phyloP scores from a whole-genome alignment of 2,797 vertebrate species.

The Lacerta bilineata region DNA sequence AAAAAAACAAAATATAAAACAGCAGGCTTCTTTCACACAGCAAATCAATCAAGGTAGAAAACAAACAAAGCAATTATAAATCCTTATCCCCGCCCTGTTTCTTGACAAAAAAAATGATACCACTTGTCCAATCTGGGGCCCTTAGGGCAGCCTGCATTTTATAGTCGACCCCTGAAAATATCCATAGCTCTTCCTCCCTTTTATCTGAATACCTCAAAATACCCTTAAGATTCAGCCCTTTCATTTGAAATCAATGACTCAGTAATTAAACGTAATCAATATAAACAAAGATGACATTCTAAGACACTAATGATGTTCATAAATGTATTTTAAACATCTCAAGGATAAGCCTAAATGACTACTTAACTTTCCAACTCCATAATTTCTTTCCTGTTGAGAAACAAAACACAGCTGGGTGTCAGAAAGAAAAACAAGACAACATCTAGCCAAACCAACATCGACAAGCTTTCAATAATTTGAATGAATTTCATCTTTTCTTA shows the following conservation, averaged over 20 bases:
- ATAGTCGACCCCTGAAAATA: background rate
- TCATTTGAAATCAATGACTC: constrained; percentile 54
- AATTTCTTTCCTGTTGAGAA: constrained; percentile 45
- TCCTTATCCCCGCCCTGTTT: background rate
- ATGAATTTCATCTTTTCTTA: constrained; percentile 30
- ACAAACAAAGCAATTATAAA: background rate
- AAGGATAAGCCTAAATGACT: constrained; percentile 67
- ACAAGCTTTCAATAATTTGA: constrained; percentile 45
- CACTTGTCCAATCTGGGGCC: background rate
- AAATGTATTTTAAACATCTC: constrained; percentile 56
- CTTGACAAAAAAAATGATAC: background rate
- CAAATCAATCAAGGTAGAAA: background rate
- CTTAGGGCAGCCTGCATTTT: background rate
- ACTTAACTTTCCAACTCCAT: constrained; percentile 56
- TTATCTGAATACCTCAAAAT: constrained; percentile 42
- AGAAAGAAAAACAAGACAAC: constrained; percentile 44
- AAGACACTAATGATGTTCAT: constrained; percentile 56
- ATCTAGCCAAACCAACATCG: constrained; percentile 35
- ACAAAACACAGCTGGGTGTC: constrained; percentile 72
- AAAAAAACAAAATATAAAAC: background rate
- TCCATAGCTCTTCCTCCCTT: background rate
- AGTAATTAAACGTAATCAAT: constrained; percentile 70
- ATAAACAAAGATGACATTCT: constrained; percentile 66
- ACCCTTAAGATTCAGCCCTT: constrained; percentile 22
- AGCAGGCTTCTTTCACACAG: background rate